Percentiles rank a stretch among this genome's conserved stretches.
phyloP scores from a whole-genome alignment of 2,113 vertebrate species.

The Chamaetylas fuelleborni region DNA sequence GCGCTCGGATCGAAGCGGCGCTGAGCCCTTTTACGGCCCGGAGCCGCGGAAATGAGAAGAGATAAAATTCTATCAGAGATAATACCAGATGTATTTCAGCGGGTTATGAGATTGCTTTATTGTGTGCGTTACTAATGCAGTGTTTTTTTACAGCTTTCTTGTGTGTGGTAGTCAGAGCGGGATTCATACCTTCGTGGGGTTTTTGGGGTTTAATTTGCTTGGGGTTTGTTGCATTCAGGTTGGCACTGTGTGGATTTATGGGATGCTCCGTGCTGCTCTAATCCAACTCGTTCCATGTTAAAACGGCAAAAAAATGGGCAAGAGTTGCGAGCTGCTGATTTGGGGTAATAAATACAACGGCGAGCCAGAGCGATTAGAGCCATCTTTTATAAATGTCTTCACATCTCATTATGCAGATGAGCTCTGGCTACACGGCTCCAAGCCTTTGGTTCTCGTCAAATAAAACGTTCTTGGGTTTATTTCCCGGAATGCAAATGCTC shows the following conservation, averaged over 20 bases:
- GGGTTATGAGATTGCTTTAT: conserved; percentile 77
- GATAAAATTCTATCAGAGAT: conserved; percentile 75
- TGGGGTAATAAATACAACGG: conserved; percentile 6
- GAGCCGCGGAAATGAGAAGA: conserved; percentile 70
- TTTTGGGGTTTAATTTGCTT: conserved; percentile 46
- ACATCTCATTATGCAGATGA: conserved; percentile 41
- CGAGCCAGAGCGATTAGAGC: not conserved
- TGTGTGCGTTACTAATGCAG: conserved; percentile 68
- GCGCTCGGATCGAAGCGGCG: conserved; percentile 7
- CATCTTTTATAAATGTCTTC: conserved; percentile 47
- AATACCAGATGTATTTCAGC: conserved; percentile 74
- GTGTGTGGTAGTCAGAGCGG: conserved; percentile 35
- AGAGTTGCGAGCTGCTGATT: conserved; percentile 7
- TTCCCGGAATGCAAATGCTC: not conserved
- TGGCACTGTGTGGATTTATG: not conserved
- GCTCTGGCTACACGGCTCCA: not conserved
- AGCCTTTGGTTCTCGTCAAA: not conserved
- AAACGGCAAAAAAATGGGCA: not conserved
- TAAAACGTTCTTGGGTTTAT: not conserved
- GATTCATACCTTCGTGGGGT: conserved; percentile 53
- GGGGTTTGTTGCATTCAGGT: not conserved
- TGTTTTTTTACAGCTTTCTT: conserved; percentile 74
- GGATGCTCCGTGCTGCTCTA: not conserved
- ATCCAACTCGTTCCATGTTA: not conserved
- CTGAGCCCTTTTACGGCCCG: conserved; percentile 41